Evolutionary conservation across 1,140 invertebrate genomes (phyloP), one percentile per base, ranked within the genome.

Genomic region (Drosophila kohkoa): DNA sequence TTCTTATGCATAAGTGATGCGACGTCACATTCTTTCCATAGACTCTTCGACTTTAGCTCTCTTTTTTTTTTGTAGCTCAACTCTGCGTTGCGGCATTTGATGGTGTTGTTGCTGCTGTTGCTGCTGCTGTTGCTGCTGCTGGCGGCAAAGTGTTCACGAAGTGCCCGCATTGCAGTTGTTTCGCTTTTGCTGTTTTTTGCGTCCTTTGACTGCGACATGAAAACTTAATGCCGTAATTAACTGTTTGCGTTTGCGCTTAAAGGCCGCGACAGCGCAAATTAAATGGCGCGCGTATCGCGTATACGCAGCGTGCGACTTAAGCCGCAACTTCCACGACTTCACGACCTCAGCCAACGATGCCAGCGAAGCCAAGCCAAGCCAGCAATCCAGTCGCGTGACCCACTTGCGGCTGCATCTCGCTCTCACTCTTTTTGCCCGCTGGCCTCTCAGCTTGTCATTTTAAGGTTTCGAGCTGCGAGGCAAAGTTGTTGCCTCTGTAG

Each of bases 171-270:
- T 89, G 85, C 85, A 89, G 85, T 85, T 89, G 75, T 89, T 89
- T 88, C 81, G 68, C 46, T 68, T 64, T 55, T 59, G 35, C 48
- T 25, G 20, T 63, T 68, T 48, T 30, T 48, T 59, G 41, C 46
- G 28, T 69, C 28, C 49, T 54, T 77, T 69, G 71, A 54, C 71
- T 74, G 75, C 72, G 59, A 68, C 85, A 89, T 89, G 85, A 89
- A 89, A 89, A 89, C 81, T 89, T 89, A 89, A 89, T 89, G 85
- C 74, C 71, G 81, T 85, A 89, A 89, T 89, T 89, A 89, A 89
- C 85, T 89, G 83, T 87, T 88, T 83, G 83, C 85, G 77, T 88
- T 87, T 80, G 83, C 67, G 77, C 73, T 87, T 72, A 73, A 75
- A 80, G 74, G 49, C 51, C n/a, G 28, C 59, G 52, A 62, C 81